Evolutionary conservation across 2,888 invertebrate genomes (phyloP).

Genomic region (Nomada hirtipes): DNA sequence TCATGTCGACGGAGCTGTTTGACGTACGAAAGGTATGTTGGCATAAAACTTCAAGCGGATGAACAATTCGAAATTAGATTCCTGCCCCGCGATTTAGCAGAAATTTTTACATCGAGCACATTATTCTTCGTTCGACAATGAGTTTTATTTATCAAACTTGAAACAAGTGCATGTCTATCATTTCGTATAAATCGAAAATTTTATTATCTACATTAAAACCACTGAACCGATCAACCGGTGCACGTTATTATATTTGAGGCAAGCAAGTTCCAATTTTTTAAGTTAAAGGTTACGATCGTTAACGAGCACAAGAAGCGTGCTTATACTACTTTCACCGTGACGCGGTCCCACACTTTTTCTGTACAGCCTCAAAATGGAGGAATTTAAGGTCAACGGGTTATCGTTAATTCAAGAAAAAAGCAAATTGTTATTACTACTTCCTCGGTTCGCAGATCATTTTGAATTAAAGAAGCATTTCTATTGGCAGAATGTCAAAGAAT

Average conservation of each 20-base stretch:
- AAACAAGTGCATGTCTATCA: too few species aligned
- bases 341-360: not conserved
- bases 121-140: too few species aligned
- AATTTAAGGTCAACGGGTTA: not conserved
- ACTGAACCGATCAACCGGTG: too few species aligned
- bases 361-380: not conserved
- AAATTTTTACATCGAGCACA: too few species aligned
- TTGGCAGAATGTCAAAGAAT: conserved; percentile 87
- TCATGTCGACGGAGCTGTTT: not conserved
- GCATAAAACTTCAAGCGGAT: not conserved
- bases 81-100: not conserved
- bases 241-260: not conserved
- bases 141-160: too few species aligned
- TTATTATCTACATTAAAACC: not conserved
- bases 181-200: too few species aligned
- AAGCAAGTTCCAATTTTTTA: not conserved
- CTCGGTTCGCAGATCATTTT: not conserved
- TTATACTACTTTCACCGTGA: not conserved
- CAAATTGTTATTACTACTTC: not conserved
- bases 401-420: not conserved
- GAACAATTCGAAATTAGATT: not conserved
- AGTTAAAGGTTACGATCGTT: not conserved
- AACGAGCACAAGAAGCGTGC: not conserved
- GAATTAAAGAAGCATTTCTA: not conserved
- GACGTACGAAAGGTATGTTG: not conserved